A percentile compares a stretch with the other conserved stretches of the same genome.
phyloP scores from a whole-genome alignment of 2,888 invertebrate species.

The Mythimna lalbum region DNA sequence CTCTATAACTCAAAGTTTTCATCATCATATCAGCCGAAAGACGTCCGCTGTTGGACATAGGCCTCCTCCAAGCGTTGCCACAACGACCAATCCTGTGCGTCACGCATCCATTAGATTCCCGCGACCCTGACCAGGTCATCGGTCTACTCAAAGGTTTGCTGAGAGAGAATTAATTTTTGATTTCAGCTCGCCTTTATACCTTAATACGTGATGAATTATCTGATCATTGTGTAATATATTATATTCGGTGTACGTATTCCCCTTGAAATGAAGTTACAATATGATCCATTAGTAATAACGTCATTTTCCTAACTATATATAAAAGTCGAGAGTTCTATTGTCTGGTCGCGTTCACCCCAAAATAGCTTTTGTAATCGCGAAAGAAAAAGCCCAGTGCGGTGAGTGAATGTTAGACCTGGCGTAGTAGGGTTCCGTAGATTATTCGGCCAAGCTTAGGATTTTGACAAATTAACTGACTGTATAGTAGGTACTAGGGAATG shows the following conservation, averaged over 20 bases:
- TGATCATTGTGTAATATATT: neutral
- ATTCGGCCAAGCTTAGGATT: neutral
- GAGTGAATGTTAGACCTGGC: neutral
- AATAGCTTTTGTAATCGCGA: slow-evolving; percentile 70
- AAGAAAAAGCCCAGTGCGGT: slow-evolving; percentile 54
- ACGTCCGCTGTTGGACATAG: too few relatives aligned
- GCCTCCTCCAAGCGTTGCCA: too few relatives aligned
- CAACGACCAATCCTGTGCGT: too few relatives aligned
- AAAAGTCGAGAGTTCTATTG: slow-evolving; percentile 66
- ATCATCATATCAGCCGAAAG: too few relatives aligned
- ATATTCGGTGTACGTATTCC: neutral
- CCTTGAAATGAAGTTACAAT: slow-evolving; percentile 41
- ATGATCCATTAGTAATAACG: slow-evolving; percentile 69
- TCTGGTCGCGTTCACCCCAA: slow-evolving; percentile 64
- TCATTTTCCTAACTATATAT: slow-evolving; percentile 64
- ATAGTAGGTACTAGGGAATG: too few relatives aligned
- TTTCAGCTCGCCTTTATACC: too few relatives aligned
- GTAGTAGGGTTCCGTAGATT: slow-evolving; percentile 16
- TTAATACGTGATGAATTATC: neutral
- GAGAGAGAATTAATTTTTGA: too few relatives aligned
- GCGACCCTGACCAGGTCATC: too few relatives aligned
- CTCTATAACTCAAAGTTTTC: too few relatives aligned
- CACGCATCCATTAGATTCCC: too few relatives aligned
- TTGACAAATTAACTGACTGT: neutral
- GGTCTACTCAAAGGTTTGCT: too few relatives aligned